Percentiles rank a stretch among this genome's conserved stretches.
Conservation (phyloP, 2,113 vertebrate genomes). For the Daphoenositta chrysoptera region DNA sequence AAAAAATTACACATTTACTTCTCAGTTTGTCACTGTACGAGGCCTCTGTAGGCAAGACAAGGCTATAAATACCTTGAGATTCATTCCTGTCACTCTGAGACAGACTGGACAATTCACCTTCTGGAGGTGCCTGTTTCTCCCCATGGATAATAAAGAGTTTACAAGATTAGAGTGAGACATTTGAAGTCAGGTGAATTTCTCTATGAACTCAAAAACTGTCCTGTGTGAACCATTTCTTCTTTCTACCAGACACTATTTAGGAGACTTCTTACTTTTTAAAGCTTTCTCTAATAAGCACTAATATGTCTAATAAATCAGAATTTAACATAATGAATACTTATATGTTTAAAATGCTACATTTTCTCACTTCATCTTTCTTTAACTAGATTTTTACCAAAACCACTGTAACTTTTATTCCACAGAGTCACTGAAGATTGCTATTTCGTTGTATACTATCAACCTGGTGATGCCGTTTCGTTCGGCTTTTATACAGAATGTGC, state of each 20-base stretch:
- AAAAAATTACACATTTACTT: background rate
- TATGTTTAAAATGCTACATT: background rate
- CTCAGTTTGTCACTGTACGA: background rate
- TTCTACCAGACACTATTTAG: background rate
- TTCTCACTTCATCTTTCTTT: background rate
- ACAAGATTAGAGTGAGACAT: background rate
- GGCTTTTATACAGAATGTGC: background rate
- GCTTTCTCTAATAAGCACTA: background rate
- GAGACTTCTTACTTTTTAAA: background rate
- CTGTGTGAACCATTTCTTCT: background rate
- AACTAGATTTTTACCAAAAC: background rate
- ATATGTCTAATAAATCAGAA: background rate
- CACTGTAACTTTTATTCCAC: background rate
- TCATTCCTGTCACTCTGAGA: background rate
- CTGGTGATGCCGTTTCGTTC: background rate
- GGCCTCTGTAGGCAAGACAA: background rate
- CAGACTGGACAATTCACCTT: background rate
- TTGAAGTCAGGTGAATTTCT: background rate
- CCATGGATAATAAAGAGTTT: background rate
- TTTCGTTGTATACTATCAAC: background rate
- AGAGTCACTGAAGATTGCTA: background rate
- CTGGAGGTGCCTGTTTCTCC: background rate
- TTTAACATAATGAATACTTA: background rate
- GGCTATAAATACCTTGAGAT: background rate
- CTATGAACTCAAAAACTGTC: background rate